phyloP scores from a whole-genome alignment of 2,888 invertebrate genomes.

The Heteromyza rotundicornis region DNA sequence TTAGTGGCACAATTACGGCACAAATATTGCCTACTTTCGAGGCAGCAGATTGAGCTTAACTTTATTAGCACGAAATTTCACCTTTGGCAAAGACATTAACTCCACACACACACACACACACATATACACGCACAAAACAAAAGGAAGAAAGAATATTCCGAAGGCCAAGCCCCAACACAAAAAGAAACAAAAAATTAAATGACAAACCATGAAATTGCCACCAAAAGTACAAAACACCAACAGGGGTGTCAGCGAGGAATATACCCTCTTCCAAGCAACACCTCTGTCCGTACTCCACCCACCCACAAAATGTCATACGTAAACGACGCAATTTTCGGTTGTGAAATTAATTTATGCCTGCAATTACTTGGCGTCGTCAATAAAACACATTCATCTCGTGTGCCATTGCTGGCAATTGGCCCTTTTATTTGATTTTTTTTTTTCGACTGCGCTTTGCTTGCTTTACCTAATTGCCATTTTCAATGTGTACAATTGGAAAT shows the following conservation, averaged over 20 bases:
- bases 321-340: slow-evolving; percentile 60
- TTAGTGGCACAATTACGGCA: slow-evolving; percentile 56
- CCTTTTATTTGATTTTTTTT: too few relatives aligned
- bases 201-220: slow-evolving; percentile 35
- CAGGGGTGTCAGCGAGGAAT: not conserved
- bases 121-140: not conserved
- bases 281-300: not conserved
- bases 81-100: slow-evolving; percentile 19
- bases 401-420: slow-evolving; percentile 13
- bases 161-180: slow-evolving; percentile 3
- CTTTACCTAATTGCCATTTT: slow-evolving; percentile 48
- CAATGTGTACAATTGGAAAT: slow-evolving; percentile 46
- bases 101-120: not conserved
- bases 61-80: slow-evolving; percentile 27
- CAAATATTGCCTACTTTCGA: slow-evolving; percentile 29
- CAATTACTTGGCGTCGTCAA: slow-evolving; percentile 62
- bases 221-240: slow-evolving; percentile 19
- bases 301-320: slow-evolving; percentile 31
- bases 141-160: not conserved
- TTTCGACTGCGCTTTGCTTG: too few relatives aligned
- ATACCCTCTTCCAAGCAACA: not conserved
- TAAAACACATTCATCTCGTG: slow-evolving; percentile 61
- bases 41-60: slow-evolving; percentile 9
- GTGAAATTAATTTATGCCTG: slow-evolving; percentile 64
- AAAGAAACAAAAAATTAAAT: slow-evolving; percentile 30